Base-by-base conservation (phyloP, 2,797 vertebrate genomes). In the Sebastes itinus region DNA sequence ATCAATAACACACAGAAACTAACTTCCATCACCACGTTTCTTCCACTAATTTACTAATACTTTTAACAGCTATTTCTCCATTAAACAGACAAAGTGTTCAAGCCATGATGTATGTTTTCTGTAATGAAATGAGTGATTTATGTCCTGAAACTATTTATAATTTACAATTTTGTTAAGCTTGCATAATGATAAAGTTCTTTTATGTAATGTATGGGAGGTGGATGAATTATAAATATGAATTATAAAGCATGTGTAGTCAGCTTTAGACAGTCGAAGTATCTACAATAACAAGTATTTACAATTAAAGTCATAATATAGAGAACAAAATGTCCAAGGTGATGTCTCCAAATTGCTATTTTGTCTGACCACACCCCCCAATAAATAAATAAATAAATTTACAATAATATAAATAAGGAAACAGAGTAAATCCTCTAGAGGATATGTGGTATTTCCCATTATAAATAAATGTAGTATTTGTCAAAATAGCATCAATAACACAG, bases 381-480 rank as follows among this genome's bases (percentile, higher is more conserved):
- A 35, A 35, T 33, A 33, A 9, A 22, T 11, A 13, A 56, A 56
- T 13, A 9, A 0, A 56, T 56, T 6, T 49, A 16, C 7, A 49
- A 66, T 12, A 3, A 6, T 10, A 49, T 18, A 9, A 28, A 18
- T 2, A 3, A 2, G n/a, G n/a, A 14, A 52, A 28, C 6, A 28
- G 4, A 16, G 22, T 22, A 18, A 11, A 16, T 60, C 7, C 7
- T 72, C 6, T 9, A 20, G 2, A 59, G 7, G 4, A 28, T 16
- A 2, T 23, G 3, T 42, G 2, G 13, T 0, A 8, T 58, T 38
- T 64, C 2, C 11, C 8, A 9, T 9, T 0, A 38, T n/a, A 16
- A 28, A 9, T 4, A 46, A 32, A 52, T 11, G 1, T 35, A 35
- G 2, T 46, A 3, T 5, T 46, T 13, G 6, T 38, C 8, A 25